These are phyloP conservation scores for Cynocephalus volans DNA, from an alignment of 2,113 vertebrate species.

Conservation along the genomic window DNA sequence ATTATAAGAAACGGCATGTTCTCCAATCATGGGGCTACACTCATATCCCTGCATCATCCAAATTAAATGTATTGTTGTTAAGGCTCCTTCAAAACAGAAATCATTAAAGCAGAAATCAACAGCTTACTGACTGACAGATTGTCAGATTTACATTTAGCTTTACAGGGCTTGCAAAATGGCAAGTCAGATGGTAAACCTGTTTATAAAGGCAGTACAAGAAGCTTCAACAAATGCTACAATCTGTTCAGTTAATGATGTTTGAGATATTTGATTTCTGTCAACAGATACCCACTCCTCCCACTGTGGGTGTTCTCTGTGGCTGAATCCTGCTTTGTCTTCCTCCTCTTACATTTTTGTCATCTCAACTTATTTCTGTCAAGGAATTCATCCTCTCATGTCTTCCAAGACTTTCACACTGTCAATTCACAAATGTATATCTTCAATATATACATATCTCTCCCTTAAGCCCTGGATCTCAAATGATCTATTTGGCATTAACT, in stretches of 20 bases:
- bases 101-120: slow-evolving; percentile 12
- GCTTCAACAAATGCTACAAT: slow-evolving; percentile 11
- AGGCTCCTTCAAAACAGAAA: neutral
- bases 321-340: neutral
- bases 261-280: slow-evolving; percentile 34
- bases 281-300: neutral
- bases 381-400: neutral
- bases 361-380: neutral
- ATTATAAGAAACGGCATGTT: neutral
- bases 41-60: neutral
- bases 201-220: neutral
- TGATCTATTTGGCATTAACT: neutral
- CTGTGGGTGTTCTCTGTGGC: neutral
- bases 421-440: neutral
- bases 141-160: neutral
- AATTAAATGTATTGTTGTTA: neutral
- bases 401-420: neutral
- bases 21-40: neutral
- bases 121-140: neutral
- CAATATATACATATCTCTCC: neutral
- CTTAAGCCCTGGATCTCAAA: neutral
- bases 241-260: neutral
- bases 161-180: neutral
- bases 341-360: neutral
- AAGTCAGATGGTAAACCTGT: slow-evolving; percentile 3